A percentile compares a stretch with the other conserved stretches of the same genome.
phyloP scores from a whole-genome alignment of 1,140 invertebrate species.

The Zaprionus davidi region DNA sequence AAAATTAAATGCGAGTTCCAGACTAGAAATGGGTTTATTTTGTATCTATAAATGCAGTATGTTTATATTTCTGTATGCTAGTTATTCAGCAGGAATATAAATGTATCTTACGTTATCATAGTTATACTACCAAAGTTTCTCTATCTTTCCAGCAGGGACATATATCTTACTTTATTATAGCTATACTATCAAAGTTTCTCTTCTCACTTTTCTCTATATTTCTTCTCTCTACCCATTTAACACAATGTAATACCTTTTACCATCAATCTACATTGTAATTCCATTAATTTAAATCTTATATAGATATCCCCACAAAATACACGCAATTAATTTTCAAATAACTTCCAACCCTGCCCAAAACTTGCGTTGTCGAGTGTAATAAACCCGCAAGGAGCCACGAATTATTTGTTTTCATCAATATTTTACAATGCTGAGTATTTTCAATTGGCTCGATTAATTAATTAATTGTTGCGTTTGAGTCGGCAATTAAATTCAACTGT shows the following conservation, averaged over 20 bases:
- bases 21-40: too few species aligned
- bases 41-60: too few species aligned
- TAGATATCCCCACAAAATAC: background rate
- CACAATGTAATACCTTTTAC: background rate
- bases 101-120: too few species aligned
- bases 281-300: background rate
- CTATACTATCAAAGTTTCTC: too few species aligned
- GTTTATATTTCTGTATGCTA: too few species aligned
- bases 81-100: too few species aligned
- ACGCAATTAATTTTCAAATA: background rate
- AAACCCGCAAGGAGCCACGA: conserved; percentile 1
- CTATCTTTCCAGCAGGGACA: too few species aligned
- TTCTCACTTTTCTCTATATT: too few species aligned
- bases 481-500: conserved; percentile 38
- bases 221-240: background rate
- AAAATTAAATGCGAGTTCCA: too few species aligned
- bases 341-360: background rate
- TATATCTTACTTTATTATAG: too few species aligned
- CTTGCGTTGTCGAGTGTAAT: conserved; percentile 23
- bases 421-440: conserved; percentile 34
- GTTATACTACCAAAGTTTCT: too few species aligned
- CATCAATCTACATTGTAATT: background rate
- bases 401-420: conserved; percentile 33
- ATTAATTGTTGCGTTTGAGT: conserved; percentile 46
- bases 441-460: conserved; percentile 48